Conservation (phyloP, 2,113 vertebrate genomes). For the Salminus brasiliensis region DNA sequence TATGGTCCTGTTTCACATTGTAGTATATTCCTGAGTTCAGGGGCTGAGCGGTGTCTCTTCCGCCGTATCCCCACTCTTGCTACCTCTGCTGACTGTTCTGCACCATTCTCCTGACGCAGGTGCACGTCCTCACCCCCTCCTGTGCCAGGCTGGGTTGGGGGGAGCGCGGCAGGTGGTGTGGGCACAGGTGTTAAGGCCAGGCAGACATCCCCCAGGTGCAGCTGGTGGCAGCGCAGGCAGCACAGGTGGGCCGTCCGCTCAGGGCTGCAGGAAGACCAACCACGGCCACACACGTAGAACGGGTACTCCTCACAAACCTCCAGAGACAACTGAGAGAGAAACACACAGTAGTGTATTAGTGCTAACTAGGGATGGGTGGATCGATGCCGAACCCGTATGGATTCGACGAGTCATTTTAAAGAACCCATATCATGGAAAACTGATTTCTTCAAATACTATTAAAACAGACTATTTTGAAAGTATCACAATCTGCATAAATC, state of each 20-base stretch:
- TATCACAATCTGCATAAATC: no score
- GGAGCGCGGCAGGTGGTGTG: constrained; percentile 2
- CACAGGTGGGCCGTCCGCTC: constrained; percentile 72
- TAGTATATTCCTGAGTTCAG: constrained; percentile 56
- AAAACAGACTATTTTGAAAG: no score
- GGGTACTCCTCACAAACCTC: constrained; percentile 78
- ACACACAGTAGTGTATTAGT: constrained; percentile 10
- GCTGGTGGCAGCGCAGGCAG: constrained; percentile 74
- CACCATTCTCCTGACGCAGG: not conserved
- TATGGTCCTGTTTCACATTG: not conserved
- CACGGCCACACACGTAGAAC: constrained; percentile 73
- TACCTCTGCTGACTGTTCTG: not conserved
- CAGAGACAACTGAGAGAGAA: constrained; percentile 69
- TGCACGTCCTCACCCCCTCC: not conserved
- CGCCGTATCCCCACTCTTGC: constrained; percentile 28
- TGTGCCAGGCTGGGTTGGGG: not conserved
- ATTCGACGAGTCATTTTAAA: no score
- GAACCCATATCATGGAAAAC: no score
- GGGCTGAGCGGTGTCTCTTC: constrained; percentile 72
- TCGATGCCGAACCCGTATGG: no score
- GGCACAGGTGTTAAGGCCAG: constrained; percentile 71
- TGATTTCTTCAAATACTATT: no score
- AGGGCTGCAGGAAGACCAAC: constrained; percentile 80
- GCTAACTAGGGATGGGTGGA: not conserved
- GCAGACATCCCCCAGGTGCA: constrained; percentile 75